Conservation (phyloP, 2,888 invertebrate species). For the Uropetala carovei region DNA sequence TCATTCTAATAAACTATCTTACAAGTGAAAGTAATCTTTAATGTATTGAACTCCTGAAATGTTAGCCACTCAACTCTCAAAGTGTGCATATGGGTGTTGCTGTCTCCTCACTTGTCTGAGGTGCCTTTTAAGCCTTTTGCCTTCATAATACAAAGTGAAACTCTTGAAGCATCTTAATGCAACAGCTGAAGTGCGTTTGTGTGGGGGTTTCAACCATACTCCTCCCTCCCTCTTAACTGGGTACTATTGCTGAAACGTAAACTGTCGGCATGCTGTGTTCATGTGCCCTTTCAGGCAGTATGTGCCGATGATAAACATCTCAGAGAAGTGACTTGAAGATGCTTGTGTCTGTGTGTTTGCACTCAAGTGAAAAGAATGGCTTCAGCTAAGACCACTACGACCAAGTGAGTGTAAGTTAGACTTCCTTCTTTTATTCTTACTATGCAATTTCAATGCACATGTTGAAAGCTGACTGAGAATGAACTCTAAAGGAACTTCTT, state of each 20-base stretch:
- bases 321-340: slow-evolving; percentile 32
- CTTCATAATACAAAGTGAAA: slow-evolving; percentile 32
- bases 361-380: slow-evolving; percentile 34
- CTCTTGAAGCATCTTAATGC: slow-evolving; percentile 8
- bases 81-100: slow-evolving; percentile 10
- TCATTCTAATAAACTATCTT: slow-evolving; percentile 28
- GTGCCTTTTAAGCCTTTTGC: slow-evolving; percentile 61
- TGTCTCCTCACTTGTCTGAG: slow-evolving; percentile 45
- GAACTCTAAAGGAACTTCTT: not conserved
- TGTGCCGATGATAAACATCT: slow-evolving; percentile 16
- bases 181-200: slow-evolving; percentile 38
- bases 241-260: slow-evolving; percentile 12
- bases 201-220: slow-evolving; percentile 32
- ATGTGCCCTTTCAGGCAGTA: not conserved
- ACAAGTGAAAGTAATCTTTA: slow-evolving; percentile 12
- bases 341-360: slow-evolving; percentile 49
- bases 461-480: slow-evolving; percentile 25
- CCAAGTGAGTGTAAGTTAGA: slow-evolving; percentile 34
- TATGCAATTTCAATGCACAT: not conserved
- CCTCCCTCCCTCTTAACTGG: slow-evolving; percentile 16
- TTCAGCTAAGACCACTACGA: slow-evolving; percentile 34
- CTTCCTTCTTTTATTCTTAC: slow-evolving; percentile 39
- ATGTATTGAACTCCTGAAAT: slow-evolving; percentile 22
- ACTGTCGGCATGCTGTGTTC: slow-evolving; percentile 26
- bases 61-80: not conserved